Percentiles rank a stretch among this genome's conserved stretches.
Conservation (phyloP, 2,113 vertebrate species). For the Polyodon spathula region DNA sequence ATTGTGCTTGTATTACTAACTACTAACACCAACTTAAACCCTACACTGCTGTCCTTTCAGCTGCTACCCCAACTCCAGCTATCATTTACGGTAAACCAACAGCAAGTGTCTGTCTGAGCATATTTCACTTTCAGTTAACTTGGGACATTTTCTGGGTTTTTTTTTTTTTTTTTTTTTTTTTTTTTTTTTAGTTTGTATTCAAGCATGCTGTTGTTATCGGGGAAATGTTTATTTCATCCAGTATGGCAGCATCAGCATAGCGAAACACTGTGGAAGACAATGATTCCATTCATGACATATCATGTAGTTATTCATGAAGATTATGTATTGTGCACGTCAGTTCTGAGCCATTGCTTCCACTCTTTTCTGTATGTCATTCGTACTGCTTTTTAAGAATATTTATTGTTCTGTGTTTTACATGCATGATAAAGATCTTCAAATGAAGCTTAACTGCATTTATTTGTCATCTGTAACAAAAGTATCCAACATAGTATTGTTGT, state of each 20-base stretch:
- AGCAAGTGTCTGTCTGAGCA: constrained; percentile 38
- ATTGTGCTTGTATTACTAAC: constrained; percentile 31
- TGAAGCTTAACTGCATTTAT: too few species aligned
- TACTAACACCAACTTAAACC: constrained; percentile 65
- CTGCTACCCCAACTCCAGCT: constrained; percentile 79
- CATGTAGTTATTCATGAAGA: background rate
- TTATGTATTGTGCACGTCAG: background rate
- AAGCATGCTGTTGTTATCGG: constrained; percentile 8
- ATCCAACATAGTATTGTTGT: too few species aligned
- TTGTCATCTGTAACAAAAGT: too few species aligned
- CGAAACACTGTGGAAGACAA: background rate
- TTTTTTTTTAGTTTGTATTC: constrained; percentile 20
- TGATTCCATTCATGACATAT: background rate
- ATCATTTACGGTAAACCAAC: constrained; percentile 85
- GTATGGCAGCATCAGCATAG: too few species aligned
- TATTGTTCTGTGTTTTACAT: too few species aligned
- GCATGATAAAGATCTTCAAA: too few species aligned
- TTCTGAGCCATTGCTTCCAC: too few species aligned
- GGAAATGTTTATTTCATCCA: constrained; percentile 10
- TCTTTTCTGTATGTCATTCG: too few species aligned
- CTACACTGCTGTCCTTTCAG: constrained; percentile 77
- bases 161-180: constrained; percentile 9
- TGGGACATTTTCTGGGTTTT: constrained; percentile 18
- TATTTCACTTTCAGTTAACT: constrained; percentile 32
- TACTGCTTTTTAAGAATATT: too few species aligned